Percentiles rank a stretch among this genome's conserved stretches.
These are phyloP conservation scores for Babylonia areolata DNA, from an alignment of 1,140 invertebrate species.

Conservation along the genomic window DNA sequence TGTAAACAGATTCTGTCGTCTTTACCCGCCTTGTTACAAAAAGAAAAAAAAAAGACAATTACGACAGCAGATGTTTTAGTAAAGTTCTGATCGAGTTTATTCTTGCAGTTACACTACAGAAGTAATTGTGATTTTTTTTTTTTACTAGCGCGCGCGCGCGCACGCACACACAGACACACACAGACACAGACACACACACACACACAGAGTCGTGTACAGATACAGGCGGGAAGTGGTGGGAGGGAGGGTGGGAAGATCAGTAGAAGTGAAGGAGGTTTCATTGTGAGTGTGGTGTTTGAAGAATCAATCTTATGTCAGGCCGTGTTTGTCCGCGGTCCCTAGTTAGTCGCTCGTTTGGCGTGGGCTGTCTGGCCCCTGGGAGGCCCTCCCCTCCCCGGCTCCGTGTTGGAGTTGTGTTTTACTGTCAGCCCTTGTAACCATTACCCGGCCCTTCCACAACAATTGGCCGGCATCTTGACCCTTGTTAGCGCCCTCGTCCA, in stretches of 20 bases:
- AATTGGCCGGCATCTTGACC: slow-evolving; percentile 30
- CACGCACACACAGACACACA: neutral
- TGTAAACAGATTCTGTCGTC: too few relatives aligned
- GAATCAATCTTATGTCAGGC: neutral
- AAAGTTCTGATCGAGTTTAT: too few relatives aligned
- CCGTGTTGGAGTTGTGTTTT: neutral
- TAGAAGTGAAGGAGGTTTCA: neutral
- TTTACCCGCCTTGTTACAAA: too few relatives aligned
- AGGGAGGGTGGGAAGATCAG: neutral
- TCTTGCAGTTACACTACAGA: too few relatives aligned
- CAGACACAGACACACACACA: neutral
- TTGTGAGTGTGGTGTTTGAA: slow-evolving; percentile 1
- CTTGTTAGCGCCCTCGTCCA: slow-evolving; percentile 15
- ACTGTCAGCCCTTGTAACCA: slow-evolving; percentile 22
- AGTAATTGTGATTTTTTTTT: too few relatives aligned
- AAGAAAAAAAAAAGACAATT: too few relatives aligned
- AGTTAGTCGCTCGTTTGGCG: neutral
- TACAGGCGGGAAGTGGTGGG: neutral
- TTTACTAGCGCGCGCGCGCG: neutral
- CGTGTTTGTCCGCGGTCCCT: slow-evolving; percentile 8
- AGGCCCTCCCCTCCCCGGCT: neutral
- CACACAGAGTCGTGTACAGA: neutral
- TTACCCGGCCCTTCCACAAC: neutral
- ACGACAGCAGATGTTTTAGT: too few relatives aligned
- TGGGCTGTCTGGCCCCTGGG: neutral